These are phyloP conservation scores for Paramisgurnus dabryanus DNA, from an alignment of 2,113 vertebrate species.

Conservation along the genomic window DNA sequence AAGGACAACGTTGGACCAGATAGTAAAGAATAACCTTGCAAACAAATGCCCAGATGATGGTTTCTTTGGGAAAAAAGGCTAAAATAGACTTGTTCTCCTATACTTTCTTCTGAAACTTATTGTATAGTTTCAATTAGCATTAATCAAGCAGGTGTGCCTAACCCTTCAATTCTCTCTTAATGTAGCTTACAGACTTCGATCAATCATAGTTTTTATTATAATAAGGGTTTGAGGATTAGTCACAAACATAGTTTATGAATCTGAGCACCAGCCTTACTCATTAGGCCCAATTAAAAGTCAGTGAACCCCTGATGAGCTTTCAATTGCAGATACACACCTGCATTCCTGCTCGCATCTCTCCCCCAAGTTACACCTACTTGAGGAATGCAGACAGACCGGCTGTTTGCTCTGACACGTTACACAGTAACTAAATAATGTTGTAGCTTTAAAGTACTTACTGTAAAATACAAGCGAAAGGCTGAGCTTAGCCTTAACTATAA, in stretches of 20 bases:
- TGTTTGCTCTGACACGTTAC: not conserved
- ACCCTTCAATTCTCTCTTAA: not conserved
- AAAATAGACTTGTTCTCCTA: too few relatives aligned
- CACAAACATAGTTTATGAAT: not conserved
- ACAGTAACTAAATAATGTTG: constrained; percentile 1
- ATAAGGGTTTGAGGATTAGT: not conserved
- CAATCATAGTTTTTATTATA: not conserved
- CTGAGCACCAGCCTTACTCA: not conserved
- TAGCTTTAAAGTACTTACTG: not conserved
- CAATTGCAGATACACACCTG: not conserved
- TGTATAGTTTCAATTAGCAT: too few relatives aligned
- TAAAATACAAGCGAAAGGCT: constrained; percentile 4
- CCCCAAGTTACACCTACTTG: constrained; percentile 14
- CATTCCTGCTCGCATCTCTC: not conserved
- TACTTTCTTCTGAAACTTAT: too few relatives aligned
- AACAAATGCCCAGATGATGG: not conserved
- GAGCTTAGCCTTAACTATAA: not conserved
- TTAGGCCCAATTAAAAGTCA: not conserved
- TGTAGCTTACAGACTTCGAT: not conserved
- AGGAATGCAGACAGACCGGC: constrained; percentile 44
- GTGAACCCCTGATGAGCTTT: not conserved
- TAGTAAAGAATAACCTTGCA: too few relatives aligned
- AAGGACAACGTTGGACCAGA: not conserved
- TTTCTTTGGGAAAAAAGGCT: too few relatives aligned
- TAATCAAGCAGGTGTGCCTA: not conserved